Conservation (phyloP, 2,113 vertebrate genomes). For the Geothlypis trichas region DNA sequence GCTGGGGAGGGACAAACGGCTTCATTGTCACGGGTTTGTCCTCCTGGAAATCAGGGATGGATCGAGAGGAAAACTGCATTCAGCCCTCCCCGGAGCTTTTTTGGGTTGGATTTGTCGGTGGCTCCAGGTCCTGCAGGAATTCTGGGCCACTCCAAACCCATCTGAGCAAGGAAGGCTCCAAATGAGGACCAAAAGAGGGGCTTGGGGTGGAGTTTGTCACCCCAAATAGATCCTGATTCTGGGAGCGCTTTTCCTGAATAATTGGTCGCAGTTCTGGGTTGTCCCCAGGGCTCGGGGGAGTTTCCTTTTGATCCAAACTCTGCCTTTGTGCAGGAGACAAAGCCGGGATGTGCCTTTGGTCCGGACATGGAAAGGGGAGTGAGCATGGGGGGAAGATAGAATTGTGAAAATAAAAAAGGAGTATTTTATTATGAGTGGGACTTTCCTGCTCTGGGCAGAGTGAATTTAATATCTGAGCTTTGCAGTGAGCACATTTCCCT, state of each 20-base stretch:
- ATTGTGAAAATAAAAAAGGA: no score
- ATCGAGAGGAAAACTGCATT: background rate
- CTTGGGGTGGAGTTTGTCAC: background rate
- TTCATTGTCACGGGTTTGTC: background rate
- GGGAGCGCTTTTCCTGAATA: background rate
- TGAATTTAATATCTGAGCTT: background rate
- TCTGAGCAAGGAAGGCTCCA: background rate
- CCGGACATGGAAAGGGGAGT: background rate
- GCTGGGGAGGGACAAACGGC: background rate
- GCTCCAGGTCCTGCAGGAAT: background rate
- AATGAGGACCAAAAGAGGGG: background rate
- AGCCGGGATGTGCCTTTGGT: background rate
- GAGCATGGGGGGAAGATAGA: background rate
- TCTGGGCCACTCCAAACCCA: background rate
- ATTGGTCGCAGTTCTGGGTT: background rate
- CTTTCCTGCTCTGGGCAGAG: background rate
- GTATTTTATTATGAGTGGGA: background rate
- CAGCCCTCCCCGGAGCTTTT: background rate
- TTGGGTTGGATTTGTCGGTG: background rate
- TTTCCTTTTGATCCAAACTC: background rate
- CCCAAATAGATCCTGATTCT: background rate
- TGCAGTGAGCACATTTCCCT: background rate
- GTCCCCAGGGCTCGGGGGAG: background rate
- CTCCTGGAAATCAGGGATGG: background rate
- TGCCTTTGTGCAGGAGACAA: background rate